Base-by-base conservation (phyloP, 2,113 vertebrate genomes). In the Phalacrocorax pelagicus region DNA sequence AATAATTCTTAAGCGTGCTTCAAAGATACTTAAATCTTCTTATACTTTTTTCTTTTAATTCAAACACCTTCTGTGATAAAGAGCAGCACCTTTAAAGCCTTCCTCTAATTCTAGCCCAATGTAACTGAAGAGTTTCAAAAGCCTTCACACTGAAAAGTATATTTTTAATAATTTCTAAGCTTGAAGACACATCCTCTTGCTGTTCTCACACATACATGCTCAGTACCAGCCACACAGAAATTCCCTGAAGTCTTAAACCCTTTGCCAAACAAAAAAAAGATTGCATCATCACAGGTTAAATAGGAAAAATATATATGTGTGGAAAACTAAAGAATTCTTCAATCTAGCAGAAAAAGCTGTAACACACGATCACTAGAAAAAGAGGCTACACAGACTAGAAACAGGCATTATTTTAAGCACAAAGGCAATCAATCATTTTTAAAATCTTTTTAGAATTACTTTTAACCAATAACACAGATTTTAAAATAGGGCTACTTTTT, bases 1-100 rank as follows among this genome's bases (percentile, higher is more conserved):
- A 92, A 93, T 87, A 90, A 92, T 95, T 93, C 94, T 95, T 93
- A 95, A 92, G 90, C 66, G 3, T 49, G 34, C 75, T 87, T 87
- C 89, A 71, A 95, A 89, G 84, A 96, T 81, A 86, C 55, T 91
- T 92, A 94, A 85, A 92, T 67, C 80, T 70, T 59, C 82, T 93
- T 89, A 32, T 24, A 38, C n/a, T 86, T 96, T 88, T 96, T 95
- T 65, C 46, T 77, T 94, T 81, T 67, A 58, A 92, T 94, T 94
- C 44, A 66, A 81, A 85, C 27, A 73, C 24, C 46, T 89, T 71
- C 36, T 65, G 9, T 49, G 16, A 81, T 24, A 42, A 87, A 91
- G 24, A 89, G 52, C 16, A 91, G 18, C 12, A 88, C 38, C 30
- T 81, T 73, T 57, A 93, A 87, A 73, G 30, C 11, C 62, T 67